Base-by-base conservation (phyloP, 1,140 invertebrate species). In the Nomia melanderi region DNA sequence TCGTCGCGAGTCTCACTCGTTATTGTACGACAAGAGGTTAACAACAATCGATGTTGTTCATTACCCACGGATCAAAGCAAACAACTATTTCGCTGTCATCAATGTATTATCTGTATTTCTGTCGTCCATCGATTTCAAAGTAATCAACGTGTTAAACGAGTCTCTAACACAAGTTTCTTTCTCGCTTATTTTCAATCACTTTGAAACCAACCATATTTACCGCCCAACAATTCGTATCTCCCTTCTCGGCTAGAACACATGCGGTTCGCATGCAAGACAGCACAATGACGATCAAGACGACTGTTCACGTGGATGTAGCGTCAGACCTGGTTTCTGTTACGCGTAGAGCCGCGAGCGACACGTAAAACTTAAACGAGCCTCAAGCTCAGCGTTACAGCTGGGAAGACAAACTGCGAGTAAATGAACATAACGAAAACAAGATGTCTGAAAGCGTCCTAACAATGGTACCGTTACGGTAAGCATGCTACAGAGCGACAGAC, bases 401-500 rank as follows among this genome's bases (percentile, higher is more conserved):
- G 66, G 41, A 60, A 71, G 47, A 75, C 39, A 63, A 63, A 36
- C 33, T 33, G 23, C 60, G 54, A 59, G 29, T 36, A 70, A 59
- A 70, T 70, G 14, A 72, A 72, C 36, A 33, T 29, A 74, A 74
- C 33, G 63, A 44, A 67, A 67, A 29, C 54, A 66, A 74, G 54
- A 36, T 57, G 41, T 73, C 65, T 36, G 44, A 47, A 69, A 76
- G 73, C 73, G 33, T 59, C 73, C 64, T 76, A 76, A 47, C 53
- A 20, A 44, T 33, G 39, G 41, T 66, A 75, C 39, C 63, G 33
- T n/a, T 54, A 77, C 62, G 80, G 41, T 67, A 82, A 82, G 74
- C 81, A 83, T 83, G 76, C 81, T 82, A 82, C 80, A 70, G 75
- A 82, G 69, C 69, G 41, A 71, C 62, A 65, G 80, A 82, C 11